Conservation (phyloP, 2,113 vertebrate genomes). For the Numenius arquata region DNA sequence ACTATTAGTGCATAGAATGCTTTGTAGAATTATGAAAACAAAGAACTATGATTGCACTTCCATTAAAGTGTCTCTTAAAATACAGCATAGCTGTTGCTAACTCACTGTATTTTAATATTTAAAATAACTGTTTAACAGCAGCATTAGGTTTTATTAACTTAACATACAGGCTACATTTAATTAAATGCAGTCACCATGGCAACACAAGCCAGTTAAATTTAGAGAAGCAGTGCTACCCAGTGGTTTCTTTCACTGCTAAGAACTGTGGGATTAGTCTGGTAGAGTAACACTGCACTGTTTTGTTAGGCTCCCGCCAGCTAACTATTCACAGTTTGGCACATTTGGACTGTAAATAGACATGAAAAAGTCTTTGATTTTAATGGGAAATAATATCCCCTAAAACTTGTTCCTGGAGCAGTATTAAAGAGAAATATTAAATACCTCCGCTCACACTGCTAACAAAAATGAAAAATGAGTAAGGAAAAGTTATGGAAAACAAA, state of each 20-base stretch:
- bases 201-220: constrained; percentile 71
- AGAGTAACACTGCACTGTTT: constrained; percentile 78
- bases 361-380: constrained; percentile 69
- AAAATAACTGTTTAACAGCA: constrained; percentile 83
- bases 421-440: constrained; percentile 64
- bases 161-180: constrained; percentile 79
- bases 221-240: constrained; percentile 65
- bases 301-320: constrained; percentile 69
- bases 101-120: constrained; percentile 79
- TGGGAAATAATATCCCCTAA: constrained; percentile 61
- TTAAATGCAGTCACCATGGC: constrained; percentile 81
- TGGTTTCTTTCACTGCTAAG: constrained; percentile 65
- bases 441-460: constrained; percentile 60
- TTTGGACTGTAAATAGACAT: constrained; percentile 77
- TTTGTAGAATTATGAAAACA: constrained; percentile 77
- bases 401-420: constrained; percentile 62
- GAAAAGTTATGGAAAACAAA: constrained; percentile 46
- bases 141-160: constrained; percentile 81
- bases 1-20: constrained; percentile 81
- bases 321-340: constrained; percentile 89
- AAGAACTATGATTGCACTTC: constrained; percentile 81
- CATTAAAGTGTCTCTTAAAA: constrained; percentile 83
- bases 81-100: constrained; percentile 77
- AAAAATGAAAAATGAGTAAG: constrained; percentile 37
- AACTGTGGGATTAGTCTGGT: constrained; percentile 64